These are phyloP conservation scores for Barypeithes pellucidus DNA, from an alignment of 2,888 invertebrate species.

Conservation along the genomic window DNA sequence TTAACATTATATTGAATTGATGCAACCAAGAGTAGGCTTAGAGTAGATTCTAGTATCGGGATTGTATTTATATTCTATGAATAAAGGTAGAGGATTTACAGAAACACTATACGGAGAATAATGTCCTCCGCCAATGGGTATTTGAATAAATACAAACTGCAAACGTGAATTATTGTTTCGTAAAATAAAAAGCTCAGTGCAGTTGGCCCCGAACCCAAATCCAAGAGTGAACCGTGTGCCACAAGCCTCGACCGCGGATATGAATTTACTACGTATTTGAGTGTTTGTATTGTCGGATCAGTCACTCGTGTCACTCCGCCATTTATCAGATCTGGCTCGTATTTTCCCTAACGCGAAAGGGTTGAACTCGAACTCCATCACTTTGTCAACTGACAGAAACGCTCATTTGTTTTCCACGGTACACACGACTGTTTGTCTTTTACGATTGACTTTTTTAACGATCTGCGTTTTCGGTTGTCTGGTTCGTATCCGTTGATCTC, in stretches of 20 bases:
- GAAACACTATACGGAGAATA: too few relatives aligned
- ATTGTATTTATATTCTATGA: too few relatives aligned
- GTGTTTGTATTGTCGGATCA: slow-evolving; percentile 71
- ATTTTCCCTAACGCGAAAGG: slow-evolving; percentile 54
- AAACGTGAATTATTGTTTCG: too few relatives aligned
- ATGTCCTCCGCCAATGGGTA: too few relatives aligned
- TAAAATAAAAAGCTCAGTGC: slow-evolving; percentile 15
- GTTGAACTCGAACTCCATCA: slow-evolving; percentile 55
- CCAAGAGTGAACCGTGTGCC: slow-evolving; percentile 52
- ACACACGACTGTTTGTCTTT: slow-evolving; percentile 41
- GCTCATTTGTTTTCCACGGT: slow-evolving; percentile 50
- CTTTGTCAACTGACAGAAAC: slow-evolving; percentile 53
- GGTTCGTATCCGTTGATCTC: not conserved
- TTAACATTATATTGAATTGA: too few relatives aligned
- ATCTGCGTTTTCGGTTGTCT: slow-evolving; percentile 7
- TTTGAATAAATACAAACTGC: too few relatives aligned
- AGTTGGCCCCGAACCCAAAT: slow-evolving; percentile 27
- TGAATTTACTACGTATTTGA: slow-evolving; percentile 70
- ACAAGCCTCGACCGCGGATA: slow-evolving; percentile 61
- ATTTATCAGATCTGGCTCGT: slow-evolving; percentile 66
- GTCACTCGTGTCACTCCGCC: slow-evolving; percentile 69
- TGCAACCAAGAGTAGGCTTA: too few relatives aligned
- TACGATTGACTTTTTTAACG: slow-evolving; percentile 28
- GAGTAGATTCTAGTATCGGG: too few relatives aligned
- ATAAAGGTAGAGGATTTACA: too few relatives aligned